These are phyloP conservation scores for Rhagophthalmus giganteus DNA, from an alignment of 2,888 invertebrate species.

Conservation along the genomic window DNA sequence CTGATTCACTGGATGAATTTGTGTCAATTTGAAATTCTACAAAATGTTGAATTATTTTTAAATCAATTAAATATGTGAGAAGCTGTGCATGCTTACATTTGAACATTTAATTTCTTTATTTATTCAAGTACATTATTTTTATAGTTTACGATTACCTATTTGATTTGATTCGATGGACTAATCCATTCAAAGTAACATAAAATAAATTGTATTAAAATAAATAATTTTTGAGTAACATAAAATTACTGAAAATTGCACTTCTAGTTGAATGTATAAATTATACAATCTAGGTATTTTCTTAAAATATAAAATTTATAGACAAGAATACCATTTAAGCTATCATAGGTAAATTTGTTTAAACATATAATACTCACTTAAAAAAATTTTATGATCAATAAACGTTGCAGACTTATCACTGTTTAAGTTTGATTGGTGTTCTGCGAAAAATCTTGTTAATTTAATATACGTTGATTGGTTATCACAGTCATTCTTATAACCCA, in stretches of 20 bases:
- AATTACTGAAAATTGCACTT: no score
- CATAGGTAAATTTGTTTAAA: no score
- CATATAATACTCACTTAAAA: constrained; percentile 45
- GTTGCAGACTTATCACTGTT: constrained; percentile 38
- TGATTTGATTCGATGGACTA: no score
- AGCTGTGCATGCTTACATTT: no score
- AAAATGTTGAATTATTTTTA: constrained; percentile 11
- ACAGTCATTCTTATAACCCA: constrained; percentile 39
- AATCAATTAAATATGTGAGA: constrained; percentile 11
- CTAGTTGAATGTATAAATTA: no score
- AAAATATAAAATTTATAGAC: no score
- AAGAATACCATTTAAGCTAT: no score
- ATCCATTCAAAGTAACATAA: no score
- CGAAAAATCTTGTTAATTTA: constrained; percentile 41
- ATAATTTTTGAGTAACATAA: constrained; percentile 7
- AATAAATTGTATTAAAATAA: constrained; percentile 1
- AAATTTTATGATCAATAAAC: constrained; percentile 41
- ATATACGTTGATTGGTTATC: constrained; percentile 38
- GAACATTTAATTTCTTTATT: no score
- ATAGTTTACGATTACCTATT: no score
- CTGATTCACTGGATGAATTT: constrained; percentile 39
- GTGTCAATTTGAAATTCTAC: constrained; percentile 47
- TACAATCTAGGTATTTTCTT: no score
- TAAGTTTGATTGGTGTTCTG: constrained; percentile 41
- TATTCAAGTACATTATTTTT: no score